Conservation (phyloP, 2,797 vertebrate genomes). For the Tauraco hartlaubi region DNA sequence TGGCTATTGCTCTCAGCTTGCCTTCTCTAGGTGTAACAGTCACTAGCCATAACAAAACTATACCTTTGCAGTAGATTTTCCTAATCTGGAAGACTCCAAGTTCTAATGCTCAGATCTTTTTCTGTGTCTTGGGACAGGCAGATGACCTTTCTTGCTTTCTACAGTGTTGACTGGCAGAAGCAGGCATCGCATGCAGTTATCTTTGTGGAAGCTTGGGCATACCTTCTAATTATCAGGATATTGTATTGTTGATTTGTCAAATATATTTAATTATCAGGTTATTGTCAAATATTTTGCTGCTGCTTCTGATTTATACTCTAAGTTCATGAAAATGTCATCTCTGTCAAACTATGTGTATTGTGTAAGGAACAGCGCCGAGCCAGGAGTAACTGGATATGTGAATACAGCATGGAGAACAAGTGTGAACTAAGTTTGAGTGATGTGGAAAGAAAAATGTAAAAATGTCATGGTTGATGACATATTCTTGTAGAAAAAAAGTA, state of each 20-base stretch:
- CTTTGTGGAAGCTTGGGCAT: background rate
- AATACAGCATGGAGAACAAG: background rate
- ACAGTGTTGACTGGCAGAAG: background rate
- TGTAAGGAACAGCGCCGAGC: background rate
- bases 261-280: background rate
- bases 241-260: background rate
- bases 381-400: background rate
- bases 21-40: background rate
- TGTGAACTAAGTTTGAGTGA: background rate
- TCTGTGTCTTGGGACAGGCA: background rate
- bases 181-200: accelerated
- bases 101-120: background rate
- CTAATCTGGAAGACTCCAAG: background rate
- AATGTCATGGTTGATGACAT: too few species aligned
- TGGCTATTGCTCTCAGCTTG: background rate
- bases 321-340: background rate
- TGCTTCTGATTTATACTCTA: background rate
- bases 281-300: background rate
- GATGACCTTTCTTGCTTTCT: background rate
- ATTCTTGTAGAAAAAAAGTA: background rate
- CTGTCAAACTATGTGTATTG: accelerated
- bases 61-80: background rate
- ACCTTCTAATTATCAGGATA: background rate
- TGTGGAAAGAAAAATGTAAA: background rate
- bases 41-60: background rate